Conservation (phyloP, 2,797 vertebrate species). For the Nannoperca australis region DNA sequence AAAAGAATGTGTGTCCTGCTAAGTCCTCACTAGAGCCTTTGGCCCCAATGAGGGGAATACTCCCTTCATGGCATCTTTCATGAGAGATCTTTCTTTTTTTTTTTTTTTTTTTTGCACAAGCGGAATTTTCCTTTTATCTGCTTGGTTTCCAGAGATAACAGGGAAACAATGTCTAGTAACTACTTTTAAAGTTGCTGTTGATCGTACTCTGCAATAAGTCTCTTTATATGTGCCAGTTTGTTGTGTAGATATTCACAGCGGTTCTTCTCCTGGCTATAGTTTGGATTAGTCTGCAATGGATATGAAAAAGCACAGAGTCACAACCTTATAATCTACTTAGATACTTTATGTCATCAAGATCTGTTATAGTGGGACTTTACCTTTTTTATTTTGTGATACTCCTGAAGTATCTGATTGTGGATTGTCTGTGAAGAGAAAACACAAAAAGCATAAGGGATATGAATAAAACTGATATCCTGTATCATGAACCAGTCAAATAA, state of each 20-base stretch:
- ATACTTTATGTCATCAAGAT: neutral
- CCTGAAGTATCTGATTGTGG: constrained; percentile 98
- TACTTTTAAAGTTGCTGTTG: constrained; percentile 93
- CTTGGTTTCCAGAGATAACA: constrained; percentile 76
- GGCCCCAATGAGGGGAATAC: constrained; percentile 70
- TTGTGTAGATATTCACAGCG: constrained; percentile 99
- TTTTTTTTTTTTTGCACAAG: constrained; percentile 48
- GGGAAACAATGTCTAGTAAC: constrained; percentile 66
- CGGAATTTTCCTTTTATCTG: constrained; percentile 76
- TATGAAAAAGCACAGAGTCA: constrained; percentile 43
- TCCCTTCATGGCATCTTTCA: constrained; percentile 78
- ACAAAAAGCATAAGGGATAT: constrained; percentile 9
- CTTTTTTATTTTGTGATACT: constrained; percentile 99
- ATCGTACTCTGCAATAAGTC: constrained; percentile 97
- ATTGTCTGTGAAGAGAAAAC: constrained; percentile 87
- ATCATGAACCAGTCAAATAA: neutral
- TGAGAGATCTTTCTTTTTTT: constrained; percentile 36
- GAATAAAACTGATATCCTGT: neutral
- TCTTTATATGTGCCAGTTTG: constrained; percentile 99
- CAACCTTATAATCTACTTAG: neutral
- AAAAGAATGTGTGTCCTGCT: constrained; percentile 65
- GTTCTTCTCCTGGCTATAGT: constrained; percentile 98
- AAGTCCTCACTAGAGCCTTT: constrained; percentile 77
- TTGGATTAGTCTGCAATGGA: constrained; percentile 92
- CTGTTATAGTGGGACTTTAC: constrained; percentile 68